Evolutionary conservation across 2,888 invertebrate species (phyloP), one percentile per base, ranked within the genome.

Genomic region (Cotesia congregata): DNA sequence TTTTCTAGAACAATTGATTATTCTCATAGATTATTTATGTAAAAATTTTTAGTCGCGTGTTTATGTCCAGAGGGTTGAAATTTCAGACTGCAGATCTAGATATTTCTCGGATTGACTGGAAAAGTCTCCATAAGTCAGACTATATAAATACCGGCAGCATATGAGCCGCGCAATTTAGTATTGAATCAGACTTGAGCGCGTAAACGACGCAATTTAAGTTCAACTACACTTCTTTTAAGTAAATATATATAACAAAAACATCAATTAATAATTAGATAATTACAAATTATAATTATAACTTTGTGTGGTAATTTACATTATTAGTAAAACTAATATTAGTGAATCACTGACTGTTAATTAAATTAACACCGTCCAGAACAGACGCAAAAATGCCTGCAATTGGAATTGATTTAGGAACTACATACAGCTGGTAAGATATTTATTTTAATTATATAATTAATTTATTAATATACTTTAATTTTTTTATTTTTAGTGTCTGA

Each of bases 361-460:
- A 30, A 30, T 30, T 30, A 30, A 30, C 30, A 30, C 30, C 30
- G 30, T 30, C 30, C 2, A 30, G 2, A 30, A 30, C 30, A 30
- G 30, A 30, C 2, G 0, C 12, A 67, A 61, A 62, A 50, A 88
- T 92, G 85, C 86, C 89, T 83, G 93, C 93, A 82, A 91, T 95
- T 84, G 95, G 95, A 83, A 97, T 95, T 84, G 95, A 95, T 91
- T 92, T 97, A 87, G 97, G 96, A 84, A 97, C 96, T 60, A 97
- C 96, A 6, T 96, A 95, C 9, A 50, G 50, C 6, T 50, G 50
- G 50, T 50, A 50, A 50, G 50, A 9, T 50, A 50, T 9, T 50
- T 0, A 50, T 9, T 50, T 50, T 50, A 1, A 30, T 30, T 50
- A 50, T n/a, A n/a, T n/a, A n/a, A n/a, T n/a, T n/a, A n/a, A n/a